Evolutionary conservation across 1,140 invertebrate species (phyloP), one percentile per base, ranked within the genome.

Genomic region (Drosophila orena): DNA sequence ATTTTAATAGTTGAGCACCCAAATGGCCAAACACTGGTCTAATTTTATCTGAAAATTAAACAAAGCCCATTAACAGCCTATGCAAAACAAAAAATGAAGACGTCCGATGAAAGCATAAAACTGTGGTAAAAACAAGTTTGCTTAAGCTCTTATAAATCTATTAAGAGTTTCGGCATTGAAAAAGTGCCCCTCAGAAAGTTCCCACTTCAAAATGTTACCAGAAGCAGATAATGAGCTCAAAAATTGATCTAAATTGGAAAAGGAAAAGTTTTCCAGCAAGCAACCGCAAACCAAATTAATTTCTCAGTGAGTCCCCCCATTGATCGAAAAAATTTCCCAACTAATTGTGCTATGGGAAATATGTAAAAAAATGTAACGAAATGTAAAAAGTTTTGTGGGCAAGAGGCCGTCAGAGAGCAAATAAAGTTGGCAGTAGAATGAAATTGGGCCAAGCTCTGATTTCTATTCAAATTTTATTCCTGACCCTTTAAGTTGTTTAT

Each of bases 401-500:
- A 8, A 35, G 57, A 42, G 42, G 57, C 22, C 24, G 14, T 2
- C 8, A 4, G 0, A 61, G 47, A 20, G 43, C 56, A 54, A 65
- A 66, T 54, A 66, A 66, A 66, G 49, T 54, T 46, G 61, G 54
- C 35, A 40, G 14, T n/a, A 61, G 17, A 40, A 58, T 17, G 46
- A 47, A 70, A 70, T 24, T 3, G 24, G 50, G 50, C 54, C 49
- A 55, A 70, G 43, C 42, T 44, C 17, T 40, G 15, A 27, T 38
- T 35, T 69, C 53, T 49, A 71, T 71, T 70, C 43, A 71, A 71
- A 57, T 71, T 69, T 27, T 27, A 24, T 71, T 71, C 42, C 34
- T 65, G 43, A 71, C 68, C 68, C 40, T 70, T 70, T 71, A 71
- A 71, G 68, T 71, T 71, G 65, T 71, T 71, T 70, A 70, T 47